Conservation (phyloP, 1,140 invertebrate species). For the Leguminivora glycinivorella region DNA sequence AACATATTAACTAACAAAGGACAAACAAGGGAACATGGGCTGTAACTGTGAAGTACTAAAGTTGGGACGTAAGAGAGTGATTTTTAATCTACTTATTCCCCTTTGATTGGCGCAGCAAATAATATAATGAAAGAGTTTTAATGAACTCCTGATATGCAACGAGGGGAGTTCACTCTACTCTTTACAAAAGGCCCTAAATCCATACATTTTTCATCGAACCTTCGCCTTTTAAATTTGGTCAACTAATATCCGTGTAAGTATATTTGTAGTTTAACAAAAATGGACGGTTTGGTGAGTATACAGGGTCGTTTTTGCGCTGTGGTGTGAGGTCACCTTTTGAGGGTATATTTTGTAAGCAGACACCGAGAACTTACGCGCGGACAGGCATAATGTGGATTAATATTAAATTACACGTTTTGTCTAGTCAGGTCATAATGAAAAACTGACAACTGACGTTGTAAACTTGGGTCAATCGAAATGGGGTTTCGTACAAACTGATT, state of each 20-base stretch:
- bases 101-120: constrained; percentile 13
- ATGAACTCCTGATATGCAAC: constrained; percentile 62
- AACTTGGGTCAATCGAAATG: no score
- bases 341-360: constrained; percentile 26
- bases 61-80: neutral
- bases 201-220: constrained; percentile 15
- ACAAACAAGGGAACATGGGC: neutral
- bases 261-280: neutral
- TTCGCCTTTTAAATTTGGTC: constrained; percentile 36
- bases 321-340: neutral
- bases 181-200: constrained; percentile 37
- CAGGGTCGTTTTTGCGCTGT: neutral
- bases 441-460: no score
- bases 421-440: neutral
- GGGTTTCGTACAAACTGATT: no score
- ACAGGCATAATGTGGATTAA: constrained; percentile 21
- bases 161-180: constrained; percentile 39
- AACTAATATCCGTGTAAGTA: constrained; percentile 38
- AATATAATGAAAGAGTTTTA: constrained; percentile 65
- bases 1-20: neutral
- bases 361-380: constrained; percentile 18
- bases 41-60: neutral
- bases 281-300: neutral
- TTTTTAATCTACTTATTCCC: neutral
- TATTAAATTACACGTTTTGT: constrained; percentile 18